Base-by-base conservation (phyloP, 2,888 invertebrate genomes). In the Pseudoips prasinana region DNA sequence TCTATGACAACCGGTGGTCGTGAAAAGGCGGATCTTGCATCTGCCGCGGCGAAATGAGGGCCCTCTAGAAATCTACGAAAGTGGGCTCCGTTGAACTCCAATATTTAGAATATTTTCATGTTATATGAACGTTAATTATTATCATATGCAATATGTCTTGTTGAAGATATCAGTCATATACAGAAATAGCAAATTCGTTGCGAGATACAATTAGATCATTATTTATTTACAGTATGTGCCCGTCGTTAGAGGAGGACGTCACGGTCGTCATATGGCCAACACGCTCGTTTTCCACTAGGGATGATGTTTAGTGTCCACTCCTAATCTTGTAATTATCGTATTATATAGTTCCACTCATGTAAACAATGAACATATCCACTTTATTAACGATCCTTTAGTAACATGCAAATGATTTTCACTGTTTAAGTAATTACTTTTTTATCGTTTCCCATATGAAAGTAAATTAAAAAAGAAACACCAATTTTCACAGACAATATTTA, bases 161-260 rank as follows among this genome's bases (percentile, higher is more conserved):
- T 32, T 44, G 49, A 44, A 42, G 41, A 33, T 32, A 41, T 44
- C 33, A 34, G 70, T 73, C 75, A 78, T 63, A 58, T 45, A 72
- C 76, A 66, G 66, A 83, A 86, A 85, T 86, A 85, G 79, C 74
- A 38, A 63, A 68, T 64, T 67, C 66, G 52, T 59, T 43, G 63
- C 64, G 62, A 63, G 52, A 66, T 77, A 84, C 78, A 83, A 86
- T 87, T 87, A 87, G 87, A 73, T 87, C 87, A 88, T 80, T 85
- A 80, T 80, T 82, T 86, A 87, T 86, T 87, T 85, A 81, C 77
- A 78, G 81, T 75, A 66, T 70, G 62, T 72, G 64, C 63, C 60
- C 58, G 51, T 53, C 55, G 46, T 40, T 49, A 36, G 38, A 43
- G 34, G 46, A 42, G 40, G 48, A 58, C 40, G 65, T 48, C 52